Conservation (phyloP, 2,113 vertebrate species). For the Alosa alosa region DNA sequence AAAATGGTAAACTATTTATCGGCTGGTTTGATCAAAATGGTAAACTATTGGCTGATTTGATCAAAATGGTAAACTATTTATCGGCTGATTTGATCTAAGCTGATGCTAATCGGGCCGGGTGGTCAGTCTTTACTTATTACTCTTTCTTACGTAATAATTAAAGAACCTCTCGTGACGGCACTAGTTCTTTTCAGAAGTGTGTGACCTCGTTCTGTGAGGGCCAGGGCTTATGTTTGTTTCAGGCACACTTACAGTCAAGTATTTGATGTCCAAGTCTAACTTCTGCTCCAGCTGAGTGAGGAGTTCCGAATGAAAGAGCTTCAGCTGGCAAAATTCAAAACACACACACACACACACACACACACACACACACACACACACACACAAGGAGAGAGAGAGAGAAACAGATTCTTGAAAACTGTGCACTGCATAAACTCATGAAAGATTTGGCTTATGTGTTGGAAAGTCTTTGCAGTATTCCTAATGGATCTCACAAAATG, state of each 20-base stretch:
- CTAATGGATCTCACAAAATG: not conserved
- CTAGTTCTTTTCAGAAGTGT: not conserved
- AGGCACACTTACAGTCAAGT: slow-evolving; percentile 69
- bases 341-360: not conserved
- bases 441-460: not conserved
- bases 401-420: not conserved
- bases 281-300: slow-evolving; percentile 82
- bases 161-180: not conserved
- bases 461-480: not conserved
- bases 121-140: not conserved
- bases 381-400: not conserved
- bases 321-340: slow-evolving; percentile 63
- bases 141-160: not conserved
- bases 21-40: not conserved
- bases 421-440: not conserved
- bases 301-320: slow-evolving; percentile 83
- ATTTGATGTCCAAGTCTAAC: slow-evolving; percentile 82
- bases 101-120: not conserved
- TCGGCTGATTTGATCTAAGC: not conserved
- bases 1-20: not conserved
- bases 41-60: not conserved
- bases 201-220: not conserved
- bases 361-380: too few relatives aligned
- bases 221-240: not conserved
- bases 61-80: not conserved